A percentile compares a stretch with the other conserved stretches of the same genome.
Evolutionary conservation across 2,113 vertebrate genomes (phyloP).

Genomic region (Hipposideros armiger): DNA sequence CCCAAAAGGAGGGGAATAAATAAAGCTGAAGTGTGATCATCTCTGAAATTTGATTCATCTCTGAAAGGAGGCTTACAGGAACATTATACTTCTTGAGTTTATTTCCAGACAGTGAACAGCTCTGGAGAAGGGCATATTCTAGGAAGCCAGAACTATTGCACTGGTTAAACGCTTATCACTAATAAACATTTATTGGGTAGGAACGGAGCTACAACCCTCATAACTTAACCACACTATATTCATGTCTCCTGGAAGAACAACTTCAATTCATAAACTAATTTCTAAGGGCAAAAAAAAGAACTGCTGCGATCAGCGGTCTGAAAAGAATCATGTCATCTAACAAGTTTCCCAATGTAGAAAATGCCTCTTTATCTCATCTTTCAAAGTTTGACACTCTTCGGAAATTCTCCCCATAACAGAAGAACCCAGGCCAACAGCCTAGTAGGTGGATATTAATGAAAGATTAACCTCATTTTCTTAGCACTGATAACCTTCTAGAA

Average conservation of each 20-base stretch:
- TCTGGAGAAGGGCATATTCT: not conserved
- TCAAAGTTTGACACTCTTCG: not conserved
- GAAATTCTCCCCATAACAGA: not conserved
- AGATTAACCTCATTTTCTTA: not conserved
- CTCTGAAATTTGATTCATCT: not conserved
- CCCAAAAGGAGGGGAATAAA: not conserved
- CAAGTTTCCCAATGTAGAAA: not conserved
- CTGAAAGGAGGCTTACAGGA: not conserved
- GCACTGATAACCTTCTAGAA: slow-evolving; percentile 41
- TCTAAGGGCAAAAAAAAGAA: slow-evolving; percentile 19
- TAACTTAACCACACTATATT: not conserved
- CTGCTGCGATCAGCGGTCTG: not conserved
- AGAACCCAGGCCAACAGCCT: slow-evolving; percentile 10
- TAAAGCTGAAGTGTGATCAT: not conserved
- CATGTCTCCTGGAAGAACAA: not conserved
- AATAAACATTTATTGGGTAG: not conserved
- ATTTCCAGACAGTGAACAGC: not conserved
- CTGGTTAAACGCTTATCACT: not conserved
- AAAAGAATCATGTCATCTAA: not conserved
- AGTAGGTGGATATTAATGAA: not conserved
- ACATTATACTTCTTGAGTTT: not conserved
- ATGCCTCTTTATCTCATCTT: not conserved
- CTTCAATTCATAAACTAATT: slow-evolving; percentile 13
- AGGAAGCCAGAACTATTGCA: not conserved
- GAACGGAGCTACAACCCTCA: not conserved